Percentiles rank a stretch among this genome's conserved stretches.
Evolutionary conservation across 2,888 invertebrate genomes (phyloP).

Genomic region (Caenorhabditis sp.): DNA sequence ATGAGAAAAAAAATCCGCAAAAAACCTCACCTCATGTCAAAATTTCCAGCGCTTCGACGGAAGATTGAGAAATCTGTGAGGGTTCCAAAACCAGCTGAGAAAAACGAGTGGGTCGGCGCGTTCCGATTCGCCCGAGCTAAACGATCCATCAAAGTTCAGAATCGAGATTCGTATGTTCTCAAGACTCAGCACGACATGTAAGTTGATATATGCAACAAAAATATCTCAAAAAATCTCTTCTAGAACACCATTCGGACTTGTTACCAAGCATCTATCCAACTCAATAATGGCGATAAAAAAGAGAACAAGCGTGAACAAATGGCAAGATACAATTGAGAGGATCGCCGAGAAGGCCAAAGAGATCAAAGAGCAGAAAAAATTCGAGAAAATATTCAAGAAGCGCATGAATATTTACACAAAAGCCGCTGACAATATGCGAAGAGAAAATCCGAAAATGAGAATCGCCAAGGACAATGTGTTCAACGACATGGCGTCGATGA

Average conservation of each 20-base stretch:
- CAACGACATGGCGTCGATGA: constrained; percentile 22
- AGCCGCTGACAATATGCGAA: background rate
- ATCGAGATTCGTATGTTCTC: constrained; percentile 4
- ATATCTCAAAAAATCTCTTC: too few relatives aligned
- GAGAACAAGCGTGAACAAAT: constrained; percentile 13
- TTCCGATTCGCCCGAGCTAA: constrained; percentile 10
- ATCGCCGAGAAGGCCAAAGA: constrained; percentile 21
- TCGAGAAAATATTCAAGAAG: constrained; percentile 14
- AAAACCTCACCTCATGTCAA: background rate
- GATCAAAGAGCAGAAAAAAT: constrained; percentile 23
- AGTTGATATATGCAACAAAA: too few relatives aligned
- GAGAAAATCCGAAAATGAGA: background rate
- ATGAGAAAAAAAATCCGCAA: too few relatives aligned
- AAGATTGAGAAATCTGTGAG: background rate
- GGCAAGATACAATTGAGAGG: constrained; percentile 19
- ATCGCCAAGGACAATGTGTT: background rate
- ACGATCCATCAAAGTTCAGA: constrained; percentile 8
- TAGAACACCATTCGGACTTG: constrained; percentile 21
- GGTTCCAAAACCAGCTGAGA: constrained; percentile 1
- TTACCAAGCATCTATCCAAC: constrained; percentile 23
- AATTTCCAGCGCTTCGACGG: background rate
- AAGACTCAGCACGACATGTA: constrained; percentile 16
- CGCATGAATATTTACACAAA: constrained; percentile 2
- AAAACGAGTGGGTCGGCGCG: background rate
- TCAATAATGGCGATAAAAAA: constrained; percentile 26